Evolutionary conservation across 2,888 invertebrate genomes (phyloP).

Genomic region (Coleophora flavipennella): DNA sequence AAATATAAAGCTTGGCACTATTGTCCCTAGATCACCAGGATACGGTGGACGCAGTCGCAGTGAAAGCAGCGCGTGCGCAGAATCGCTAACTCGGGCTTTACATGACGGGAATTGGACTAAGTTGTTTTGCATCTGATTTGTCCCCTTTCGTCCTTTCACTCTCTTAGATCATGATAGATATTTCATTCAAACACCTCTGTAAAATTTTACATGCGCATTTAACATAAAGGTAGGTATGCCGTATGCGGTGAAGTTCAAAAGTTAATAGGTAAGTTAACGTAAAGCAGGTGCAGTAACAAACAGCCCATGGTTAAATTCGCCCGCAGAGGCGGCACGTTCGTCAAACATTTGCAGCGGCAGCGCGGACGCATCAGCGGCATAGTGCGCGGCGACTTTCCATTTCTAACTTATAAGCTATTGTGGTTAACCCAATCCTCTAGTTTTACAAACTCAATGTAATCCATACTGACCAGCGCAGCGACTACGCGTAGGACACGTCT

Average conservation of each 20-base stretch:
- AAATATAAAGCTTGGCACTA: neutral
- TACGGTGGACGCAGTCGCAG: constrained; percentile 35
- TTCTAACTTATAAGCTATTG: constrained; percentile 54
- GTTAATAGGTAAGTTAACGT: no score
- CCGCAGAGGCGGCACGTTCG: constrained; percentile 38
- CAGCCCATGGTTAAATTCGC: neutral
- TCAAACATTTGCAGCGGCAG: constrained; percentile 49
- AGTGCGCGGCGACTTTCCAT: constrained; percentile 46
- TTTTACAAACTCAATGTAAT: constrained; percentile 37
- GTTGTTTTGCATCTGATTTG: constrained; percentile 58
- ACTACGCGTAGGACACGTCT: constrained; percentile 7
- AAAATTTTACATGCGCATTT: no score
- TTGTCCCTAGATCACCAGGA: constrained; percentile 33
- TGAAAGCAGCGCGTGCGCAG: constrained; percentile 60
- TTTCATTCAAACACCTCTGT: no score
- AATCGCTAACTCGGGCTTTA: constrained; percentile 42
- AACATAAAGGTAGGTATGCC: no score
- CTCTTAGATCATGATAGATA: constrained; percentile 22
- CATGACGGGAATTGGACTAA: constrained; percentile 58
- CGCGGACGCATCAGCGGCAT: constrained; percentile 17
- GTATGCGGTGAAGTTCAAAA: no score
- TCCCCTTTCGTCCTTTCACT: constrained; percentile 61
- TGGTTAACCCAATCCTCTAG: constrained; percentile 52
- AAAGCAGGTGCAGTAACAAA: no score
- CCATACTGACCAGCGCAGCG: constrained; percentile 13